phyloP scores from a whole-genome alignment of 2,797 vertebrate species.

The Chlorospingus semifuscus region DNA sequence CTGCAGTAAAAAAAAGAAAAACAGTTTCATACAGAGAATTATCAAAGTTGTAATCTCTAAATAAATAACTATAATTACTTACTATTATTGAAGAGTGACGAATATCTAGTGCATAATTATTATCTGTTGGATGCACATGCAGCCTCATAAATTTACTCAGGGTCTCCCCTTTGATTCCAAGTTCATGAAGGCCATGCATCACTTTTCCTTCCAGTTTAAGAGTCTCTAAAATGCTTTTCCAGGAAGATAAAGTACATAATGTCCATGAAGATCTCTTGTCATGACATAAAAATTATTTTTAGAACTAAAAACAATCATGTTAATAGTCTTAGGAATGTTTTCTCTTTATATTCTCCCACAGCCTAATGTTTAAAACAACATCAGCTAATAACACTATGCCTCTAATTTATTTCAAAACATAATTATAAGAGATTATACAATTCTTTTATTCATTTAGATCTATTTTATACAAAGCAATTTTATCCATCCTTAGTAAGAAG shows the following conservation, averaged over 20 bases:
- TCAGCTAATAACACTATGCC: neutral
- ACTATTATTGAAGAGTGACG: slow-evolving; percentile 89
- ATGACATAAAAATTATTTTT: neutral
- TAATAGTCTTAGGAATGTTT: neutral
- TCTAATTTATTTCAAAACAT: neutral
- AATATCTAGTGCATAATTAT: slow-evolving; percentile 88
- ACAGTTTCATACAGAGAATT: neutral
- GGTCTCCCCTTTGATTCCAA: slow-evolving; percentile 84
- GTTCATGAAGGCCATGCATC: slow-evolving; percentile 89
- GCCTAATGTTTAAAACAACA: neutral
- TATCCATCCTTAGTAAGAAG: neutral
- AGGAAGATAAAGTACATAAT: slow-evolving; percentile 26
- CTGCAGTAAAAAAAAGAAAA: neutral
- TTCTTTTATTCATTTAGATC: neutral
- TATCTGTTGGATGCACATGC: slow-evolving; percentile 75
- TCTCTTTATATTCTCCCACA: neutral
- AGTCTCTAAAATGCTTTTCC: slow-evolving; percentile 83
- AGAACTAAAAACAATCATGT: neutral
- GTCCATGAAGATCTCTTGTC: neutral
- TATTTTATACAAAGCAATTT: neutral
- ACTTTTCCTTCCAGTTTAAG: slow-evolving; percentile 87
- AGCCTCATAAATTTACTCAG: slow-evolving; percentile 84
- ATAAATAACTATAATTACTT: slow-evolving; percentile 50
- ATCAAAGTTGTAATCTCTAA: neutral
- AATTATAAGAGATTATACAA: neutral